These are phyloP conservation scores for Lonchura striata DNA, from an alignment of 2,113 vertebrate species.

Conservation along the genomic window DNA sequence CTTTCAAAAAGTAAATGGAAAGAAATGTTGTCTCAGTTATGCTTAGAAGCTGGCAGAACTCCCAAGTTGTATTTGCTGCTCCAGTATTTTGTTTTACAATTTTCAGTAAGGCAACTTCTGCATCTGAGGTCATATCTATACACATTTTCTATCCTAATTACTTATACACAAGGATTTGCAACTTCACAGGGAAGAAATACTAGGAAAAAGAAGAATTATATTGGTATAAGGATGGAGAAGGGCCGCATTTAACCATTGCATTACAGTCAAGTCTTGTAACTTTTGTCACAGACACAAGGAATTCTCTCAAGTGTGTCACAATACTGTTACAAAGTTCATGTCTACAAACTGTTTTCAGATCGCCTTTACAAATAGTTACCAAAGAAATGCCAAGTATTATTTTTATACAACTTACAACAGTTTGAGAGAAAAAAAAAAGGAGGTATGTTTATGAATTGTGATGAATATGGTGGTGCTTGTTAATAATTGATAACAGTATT, in stretches of 20 bases:
- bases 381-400: background rate
- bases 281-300: background rate
- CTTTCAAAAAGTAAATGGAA: background rate
- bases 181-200: background rate
- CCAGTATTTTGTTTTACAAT: background rate
- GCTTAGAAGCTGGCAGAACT: background rate
- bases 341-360: background rate
- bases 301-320: background rate
- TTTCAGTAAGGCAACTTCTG: background rate
- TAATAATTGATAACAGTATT: constrained; percentile 67
- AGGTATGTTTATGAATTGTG: constrained; percentile 28
- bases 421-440: background rate
- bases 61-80: background rate
- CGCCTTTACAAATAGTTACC: background rate
- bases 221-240: background rate
- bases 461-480: constrained; percentile 37
- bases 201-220: background rate
- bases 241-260: background rate
- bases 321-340: background rate
- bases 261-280: background rate
- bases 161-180: background rate
- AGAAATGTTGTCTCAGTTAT: background rate
- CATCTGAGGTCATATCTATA: background rate
- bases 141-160: background rate
- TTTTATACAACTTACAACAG: constrained; percentile 28